Evolutionary conservation across 1,140 invertebrate genomes (phyloP).

Genomic region (Euschistus heros): DNA sequence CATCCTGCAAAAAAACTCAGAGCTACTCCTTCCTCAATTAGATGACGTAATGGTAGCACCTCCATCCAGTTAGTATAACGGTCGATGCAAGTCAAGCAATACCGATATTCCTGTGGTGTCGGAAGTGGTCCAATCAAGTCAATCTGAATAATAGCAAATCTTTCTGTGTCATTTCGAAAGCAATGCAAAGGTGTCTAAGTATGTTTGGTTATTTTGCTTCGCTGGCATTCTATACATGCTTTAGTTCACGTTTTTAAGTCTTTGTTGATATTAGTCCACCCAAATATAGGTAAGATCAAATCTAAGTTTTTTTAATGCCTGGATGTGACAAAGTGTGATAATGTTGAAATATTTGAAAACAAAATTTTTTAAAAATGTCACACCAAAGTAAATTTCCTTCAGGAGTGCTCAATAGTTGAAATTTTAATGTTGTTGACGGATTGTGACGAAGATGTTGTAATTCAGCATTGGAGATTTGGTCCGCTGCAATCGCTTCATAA

Average conservation of each 20-base stretch:
- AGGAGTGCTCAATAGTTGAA: too few species aligned
- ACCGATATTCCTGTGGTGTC: constrained; percentile 25
- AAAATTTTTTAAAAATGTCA: too few species aligned
- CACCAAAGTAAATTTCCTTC: too few species aligned
- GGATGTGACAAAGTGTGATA: too few species aligned
- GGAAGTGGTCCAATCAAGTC: constrained; percentile 25
- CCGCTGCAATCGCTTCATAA: too few species aligned
- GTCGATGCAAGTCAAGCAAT: constrained; percentile 33
- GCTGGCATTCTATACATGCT: neutral
- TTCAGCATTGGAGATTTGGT: too few species aligned
- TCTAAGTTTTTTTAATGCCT: too few species aligned
- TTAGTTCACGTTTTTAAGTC: constrained; percentile 2
- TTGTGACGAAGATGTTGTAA: too few species aligned
- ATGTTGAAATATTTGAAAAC: too few species aligned
- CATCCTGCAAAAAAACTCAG: constrained; percentile 30
- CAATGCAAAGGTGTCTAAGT: neutral
- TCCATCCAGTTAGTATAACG: constrained; percentile 34
- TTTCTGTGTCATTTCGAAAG: neutral
- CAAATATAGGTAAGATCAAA: neutral
- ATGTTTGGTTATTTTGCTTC: constrained; percentile 7
- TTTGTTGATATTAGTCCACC: constrained; percentile 1
- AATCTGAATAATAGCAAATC: constrained; percentile 18
- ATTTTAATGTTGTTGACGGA: too few species aligned
- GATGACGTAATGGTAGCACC: constrained; percentile 28
- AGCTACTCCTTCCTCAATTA: constrained; percentile 32